Base-by-base conservation (phyloP, 2,113 vertebrate species). In the Podarcis muralis region DNA sequence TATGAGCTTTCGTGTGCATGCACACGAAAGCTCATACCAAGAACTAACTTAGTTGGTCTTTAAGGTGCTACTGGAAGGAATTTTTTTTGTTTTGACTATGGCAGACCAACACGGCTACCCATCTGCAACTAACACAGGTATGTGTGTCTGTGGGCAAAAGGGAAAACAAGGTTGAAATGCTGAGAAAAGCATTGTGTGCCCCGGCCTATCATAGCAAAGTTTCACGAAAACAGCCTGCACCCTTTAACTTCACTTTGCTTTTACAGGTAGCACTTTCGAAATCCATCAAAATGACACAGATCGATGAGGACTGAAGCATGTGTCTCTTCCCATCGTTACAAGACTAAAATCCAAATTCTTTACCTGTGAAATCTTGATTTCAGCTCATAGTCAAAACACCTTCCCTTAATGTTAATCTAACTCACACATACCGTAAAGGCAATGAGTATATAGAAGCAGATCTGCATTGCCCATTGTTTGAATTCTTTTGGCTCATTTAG, bases 401-500 rank as follows among this genome's bases (percentile, higher is more conserved):
- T 83, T n/a, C 25, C 78, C 62, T 76, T 32, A 77, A 59, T 77
- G 43, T 78, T 81, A 65, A 82, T 69, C 84, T 69, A 22, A 80
- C 35, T n/a, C 62, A 83, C 13, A 48, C 76, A 81, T 78, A 62
- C 80, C 80, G 77, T 62, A 30, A 76, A 87, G 53, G 66, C 48
- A 90, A 53, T 22, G 35, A 87, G 32, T 62, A 83, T 53, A 88
- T 66, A 78, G 43, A 87, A 66, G 80, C 65, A 82, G 40, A 22
- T 68, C 43, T 65, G 30, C 0, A 2, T 68, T 69, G 40, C 83
- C 78, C 5, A 1, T 1, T 0, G 0, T 77, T 84, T 4, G 2
- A 92, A 92, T 86, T 92, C 69, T 84, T 85, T 86, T 78, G 89
- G 85, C 30, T 89, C 12, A 0, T 87, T 75, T 66, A 57, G 57